These are phyloP conservation scores for Protaetia brevitarsis DNA, from an alignment of 1,140 invertebrate species.

Conservation along the genomic window DNA sequence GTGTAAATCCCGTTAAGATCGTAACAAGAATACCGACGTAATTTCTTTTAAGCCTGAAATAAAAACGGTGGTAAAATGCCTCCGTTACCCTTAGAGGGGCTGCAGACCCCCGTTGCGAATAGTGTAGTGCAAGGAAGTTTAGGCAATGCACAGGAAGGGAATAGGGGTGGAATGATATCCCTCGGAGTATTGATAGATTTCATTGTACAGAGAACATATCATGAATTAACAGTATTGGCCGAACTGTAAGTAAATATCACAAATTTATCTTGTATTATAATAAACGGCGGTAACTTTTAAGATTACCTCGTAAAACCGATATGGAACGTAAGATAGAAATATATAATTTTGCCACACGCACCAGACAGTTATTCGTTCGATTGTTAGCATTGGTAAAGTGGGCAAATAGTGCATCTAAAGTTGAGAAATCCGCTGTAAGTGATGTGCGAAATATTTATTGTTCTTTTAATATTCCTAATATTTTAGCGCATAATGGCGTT, in stretches of 20 bases:
- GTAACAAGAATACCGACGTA: background rate
- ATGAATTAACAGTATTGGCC: slow-evolving; percentile 91
- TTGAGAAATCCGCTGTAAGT: slow-evolving; percentile 90
- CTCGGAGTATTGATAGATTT: slow-evolving; percentile 90
- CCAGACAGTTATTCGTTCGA: slow-evolving; percentile 90
- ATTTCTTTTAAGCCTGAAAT: background rate
- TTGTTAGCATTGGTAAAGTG: slow-evolving; percentile 95
- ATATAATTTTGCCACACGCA: slow-evolving; percentile 92
- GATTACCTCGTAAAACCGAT: slow-evolving; percentile 93
- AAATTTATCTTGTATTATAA: background rate
- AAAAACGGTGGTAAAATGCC: slow-evolving; percentile 52
- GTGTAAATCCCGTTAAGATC: background rate
- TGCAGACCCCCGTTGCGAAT: slow-evolving; percentile 61
- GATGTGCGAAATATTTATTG: no score
- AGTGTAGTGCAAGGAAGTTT: slow-evolving; percentile 57
- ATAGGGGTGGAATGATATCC: slow-evolving; percentile 71
- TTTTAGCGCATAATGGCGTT: slow-evolving; percentile 90
- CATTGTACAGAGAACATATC: slow-evolving; percentile 94
- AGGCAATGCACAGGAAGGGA: slow-evolving; percentile 54
- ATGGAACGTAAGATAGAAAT: slow-evolving; percentile 99
- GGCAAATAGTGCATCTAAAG: slow-evolving; percentile 95
- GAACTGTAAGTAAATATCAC: slow-evolving; percentile 78
- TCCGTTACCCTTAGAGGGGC: slow-evolving; percentile 63
- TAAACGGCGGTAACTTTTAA: slow-evolving; percentile 47
- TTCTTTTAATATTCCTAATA: slow-evolving; percentile 30